phyloP scores from a whole-genome alignment of 2,113 vertebrate genomes.

The Scatophagus argus region DNA sequence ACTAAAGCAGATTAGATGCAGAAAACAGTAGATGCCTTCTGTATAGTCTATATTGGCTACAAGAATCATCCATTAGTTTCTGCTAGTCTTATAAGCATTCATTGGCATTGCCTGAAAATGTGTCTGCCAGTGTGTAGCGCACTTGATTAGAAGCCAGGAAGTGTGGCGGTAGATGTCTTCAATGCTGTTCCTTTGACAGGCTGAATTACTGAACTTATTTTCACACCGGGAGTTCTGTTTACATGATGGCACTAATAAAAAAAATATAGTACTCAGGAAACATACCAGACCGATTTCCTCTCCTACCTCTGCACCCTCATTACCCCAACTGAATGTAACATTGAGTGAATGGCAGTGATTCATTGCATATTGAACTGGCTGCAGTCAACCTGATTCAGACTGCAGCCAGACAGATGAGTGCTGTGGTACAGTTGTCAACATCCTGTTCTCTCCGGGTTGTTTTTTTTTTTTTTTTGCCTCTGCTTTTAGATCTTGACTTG shows the following conservation, averaged over 20 bases:
- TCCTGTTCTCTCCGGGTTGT: constrained; percentile 30
- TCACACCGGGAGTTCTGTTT: constrained; percentile 24
- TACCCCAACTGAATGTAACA: constrained; percentile 40
- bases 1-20: constrained; percentile 42
- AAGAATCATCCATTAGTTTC: constrained; percentile 17
- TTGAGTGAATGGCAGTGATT: constrained; percentile 44
- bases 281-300: background rate
- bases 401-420: constrained; percentile 51
- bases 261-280: constrained; percentile 11
- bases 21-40: constrained; percentile 1
- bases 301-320: constrained; percentile 31
- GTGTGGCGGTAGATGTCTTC: constrained; percentile 26
- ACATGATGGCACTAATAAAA: constrained; percentile 44
- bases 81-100: constrained; percentile 27
- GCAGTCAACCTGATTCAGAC: constrained; percentile 49
- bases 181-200: constrained; percentile 20
- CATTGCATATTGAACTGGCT: constrained; percentile 32
- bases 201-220: constrained; percentile 44
- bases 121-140: constrained; percentile 2
- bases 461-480: background rate
- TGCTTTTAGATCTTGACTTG: constrained; percentile 49
- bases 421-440: constrained; percentile 46
- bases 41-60: constrained; percentile 5
- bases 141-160: constrained; percentile 31
- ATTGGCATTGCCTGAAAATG: constrained; percentile 15